These are phyloP conservation scores for Pteronotus mesoamericanus DNA, from an alignment of 2,797 vertebrate genomes.

Conservation along the genomic window DNA sequence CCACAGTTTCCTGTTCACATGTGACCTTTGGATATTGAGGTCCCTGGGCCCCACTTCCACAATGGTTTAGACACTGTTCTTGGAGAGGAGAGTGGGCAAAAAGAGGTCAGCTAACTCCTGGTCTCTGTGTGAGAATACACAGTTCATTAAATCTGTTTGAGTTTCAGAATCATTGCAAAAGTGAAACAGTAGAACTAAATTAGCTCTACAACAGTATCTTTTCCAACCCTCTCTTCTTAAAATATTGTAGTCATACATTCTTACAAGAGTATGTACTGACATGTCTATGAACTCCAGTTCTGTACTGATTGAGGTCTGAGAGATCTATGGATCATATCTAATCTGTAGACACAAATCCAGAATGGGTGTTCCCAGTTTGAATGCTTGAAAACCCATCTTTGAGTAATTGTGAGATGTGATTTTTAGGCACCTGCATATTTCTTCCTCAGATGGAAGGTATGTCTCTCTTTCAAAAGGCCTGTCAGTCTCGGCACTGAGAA, in stretches of 20 bases:
- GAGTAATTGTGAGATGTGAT: background rate
- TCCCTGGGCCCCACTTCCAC: background rate
- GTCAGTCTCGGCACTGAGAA: background rate
- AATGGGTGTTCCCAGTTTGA: background rate
- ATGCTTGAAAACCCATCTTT: background rate
- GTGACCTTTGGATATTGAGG: background rate
- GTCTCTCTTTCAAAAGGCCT: background rate
- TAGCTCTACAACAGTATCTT: background rate
- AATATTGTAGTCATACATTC: background rate
- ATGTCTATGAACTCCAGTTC: background rate
- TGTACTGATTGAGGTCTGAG: background rate
- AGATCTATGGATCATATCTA: background rate
- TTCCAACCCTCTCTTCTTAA: background rate
- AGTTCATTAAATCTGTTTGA: background rate
- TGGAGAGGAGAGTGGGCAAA: background rate
- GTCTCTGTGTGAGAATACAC: background rate
- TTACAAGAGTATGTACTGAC: background rate
- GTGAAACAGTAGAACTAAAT: background rate
- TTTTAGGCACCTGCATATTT: constrained; percentile 27
- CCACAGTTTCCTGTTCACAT: constrained; percentile 7
- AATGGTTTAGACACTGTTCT: background rate
- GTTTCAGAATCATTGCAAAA: background rate
- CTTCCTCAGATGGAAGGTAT: background rate
- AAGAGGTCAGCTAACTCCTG: background rate
- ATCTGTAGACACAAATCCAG: background rate